Conservation (phyloP, 2,797 vertebrate species). For the Hylomyscus alleni region DNA sequence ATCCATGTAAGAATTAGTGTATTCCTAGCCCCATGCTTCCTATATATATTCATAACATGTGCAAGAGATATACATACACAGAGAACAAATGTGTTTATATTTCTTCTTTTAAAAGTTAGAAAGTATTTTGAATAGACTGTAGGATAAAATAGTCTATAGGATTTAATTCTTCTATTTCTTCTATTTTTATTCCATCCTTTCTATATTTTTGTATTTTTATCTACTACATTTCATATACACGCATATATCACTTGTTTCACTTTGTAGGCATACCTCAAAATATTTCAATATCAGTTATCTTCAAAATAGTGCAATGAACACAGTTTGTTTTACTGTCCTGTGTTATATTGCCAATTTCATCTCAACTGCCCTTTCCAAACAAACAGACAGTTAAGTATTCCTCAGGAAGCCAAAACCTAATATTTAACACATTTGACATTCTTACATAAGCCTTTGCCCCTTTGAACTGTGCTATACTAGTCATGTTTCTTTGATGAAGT, state of each 20-base stretch:
- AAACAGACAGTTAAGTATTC: not conserved
- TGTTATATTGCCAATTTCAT: not conserved
- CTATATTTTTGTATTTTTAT: not conserved
- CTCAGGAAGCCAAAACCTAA: slow-evolving; percentile 22
- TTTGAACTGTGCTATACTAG: not conserved
- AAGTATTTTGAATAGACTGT: not conserved
- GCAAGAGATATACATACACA: not conserved
- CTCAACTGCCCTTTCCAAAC: not conserved
- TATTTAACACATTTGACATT: not conserved
- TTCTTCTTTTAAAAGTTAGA: not conserved
- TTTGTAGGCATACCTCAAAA: not conserved
- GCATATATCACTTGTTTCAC: not conserved
- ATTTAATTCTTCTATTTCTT: not conserved
- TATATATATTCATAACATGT: not conserved
- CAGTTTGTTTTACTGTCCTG: not conserved
- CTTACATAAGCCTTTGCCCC: not conserved
- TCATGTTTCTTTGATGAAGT: not conserved
- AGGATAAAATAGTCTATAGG: not conserved
- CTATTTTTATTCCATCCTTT: not conserved
- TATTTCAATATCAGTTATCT: not conserved
- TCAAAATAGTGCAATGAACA: slow-evolving; percentile 6
- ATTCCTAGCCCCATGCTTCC: not conserved
- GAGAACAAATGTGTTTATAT: not conserved
- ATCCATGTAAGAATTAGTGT: not conserved
- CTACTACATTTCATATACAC: not conserved